Base-by-base conservation (phyloP, 1,140 invertebrate genomes). In the Cydia pomonella region DNA sequence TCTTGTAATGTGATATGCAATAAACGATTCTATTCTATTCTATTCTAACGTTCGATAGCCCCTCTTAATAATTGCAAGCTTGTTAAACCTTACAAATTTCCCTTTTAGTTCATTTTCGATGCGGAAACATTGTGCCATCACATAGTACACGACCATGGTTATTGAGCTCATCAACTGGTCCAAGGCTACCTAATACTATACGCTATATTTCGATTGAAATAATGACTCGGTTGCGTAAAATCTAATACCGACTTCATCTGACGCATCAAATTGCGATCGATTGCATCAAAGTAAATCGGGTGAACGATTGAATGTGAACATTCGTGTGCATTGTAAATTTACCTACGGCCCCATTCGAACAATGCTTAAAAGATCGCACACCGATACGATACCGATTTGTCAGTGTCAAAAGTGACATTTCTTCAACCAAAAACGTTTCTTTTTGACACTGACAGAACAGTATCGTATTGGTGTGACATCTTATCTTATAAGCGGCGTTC, bases 211-310 rank as follows among this genome's bases (percentile, higher is more conserved):
- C 63, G 64, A 69, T 69, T 69, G 41, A 41, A 69, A 69, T 69
- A 69, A 69, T 69, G 25, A 33, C 33, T 69, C 25, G 29, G 29
- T 69, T 69, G 64, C 64, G 64, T 66, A 66, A 69, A 69, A 6
- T 33, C 64, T 38, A 33, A 69, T 18, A 69, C 53, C 53, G 53
- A 21, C 53, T 59, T 23, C 53, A 59, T 59, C 53, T 23, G 7
- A 23, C 18, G 53, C 18, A 59, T 59, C 53, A 59, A n/a, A 59
- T 59, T 23, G 53, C 18, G n/a, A 59, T 59, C 18, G 18, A 59
- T 59, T 59, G 53, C 53, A 33, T 33, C 64, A 33, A 69, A 29
- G 64, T 33, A 59, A 38, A 64, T 38, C 33, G 29, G n/a, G n/a
- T 41, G 63, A 66, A 25, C 27, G 63, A 64, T 38, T 33, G 16